Evolutionary conservation across 2,888 invertebrate genomes (phyloP), one percentile per base, ranked within the genome.

Genomic region (Sipha maydis): DNA sequence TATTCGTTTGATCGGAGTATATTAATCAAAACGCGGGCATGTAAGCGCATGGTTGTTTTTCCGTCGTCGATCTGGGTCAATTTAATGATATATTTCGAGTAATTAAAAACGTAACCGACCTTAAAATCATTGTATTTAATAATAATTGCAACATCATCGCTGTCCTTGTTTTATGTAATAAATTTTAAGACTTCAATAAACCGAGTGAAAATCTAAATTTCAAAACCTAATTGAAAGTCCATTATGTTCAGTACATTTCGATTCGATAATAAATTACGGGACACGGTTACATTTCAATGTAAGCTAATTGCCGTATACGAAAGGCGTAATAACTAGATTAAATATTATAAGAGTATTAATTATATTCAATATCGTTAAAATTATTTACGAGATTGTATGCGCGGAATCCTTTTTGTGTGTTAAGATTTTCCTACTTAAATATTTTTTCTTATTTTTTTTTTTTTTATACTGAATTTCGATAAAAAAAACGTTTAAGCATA

Each of bases 61-160:
- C 61, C 61, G 25, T 61, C 61, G 25, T 61, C 61, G 69, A 69
- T 69, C 61, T 56, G 79, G 56, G 56, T 79, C 56, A 61, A 38
- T 79, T 61, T 31, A n/a, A 28, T 69, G 28, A 69, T 79, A 69
- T 61, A 61, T 61, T 34, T 79, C 61, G 34, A 79, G 34, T 79
- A 79, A 79, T 79, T 79, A 79, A 61, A 34, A 79, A 56, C 79
- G 61, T 61, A 69, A 79, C 34, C 61, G 61, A 61, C 56, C 34
- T 79, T 79, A 79, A 61, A 79, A 79, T n/a, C 61, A 25, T 34
- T 61, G 34, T n/a, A 19, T 25, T 1, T 34, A 56, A 56, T 79
- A 11, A 61, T 34, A 25, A 79, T 79, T 79, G 61, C 79, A n/a
- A 79, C 61, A 56, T 38, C 78, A 31, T 28, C n/a, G 69, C 48